phyloP scores from a whole-genome alignment of 2,888 invertebrate genomes.

The Nasonovia ribisnigri region DNA sequence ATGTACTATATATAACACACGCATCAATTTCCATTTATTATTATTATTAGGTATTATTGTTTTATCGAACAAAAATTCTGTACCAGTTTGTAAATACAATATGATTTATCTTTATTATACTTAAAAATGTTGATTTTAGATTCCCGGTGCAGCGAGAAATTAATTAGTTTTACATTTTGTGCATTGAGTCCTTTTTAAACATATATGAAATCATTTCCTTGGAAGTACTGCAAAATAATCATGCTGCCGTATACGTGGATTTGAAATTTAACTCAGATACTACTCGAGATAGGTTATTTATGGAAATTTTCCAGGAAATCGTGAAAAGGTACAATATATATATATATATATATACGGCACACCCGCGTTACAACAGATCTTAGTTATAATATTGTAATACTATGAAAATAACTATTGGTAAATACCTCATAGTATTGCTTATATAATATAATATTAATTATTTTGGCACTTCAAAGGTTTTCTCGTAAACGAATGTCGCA shows the following conservation, averaged over 20 bases:
- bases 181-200: background rate
- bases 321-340: background rate
- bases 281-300: background rate
- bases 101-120: background rate
- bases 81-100: background rate
- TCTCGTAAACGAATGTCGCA: fast-evolving
- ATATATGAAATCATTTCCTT: background rate
- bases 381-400: background rate
- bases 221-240: background rate
- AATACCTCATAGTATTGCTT: background rate
- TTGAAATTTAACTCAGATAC: background rate
- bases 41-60: background rate
- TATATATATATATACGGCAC: background rate
- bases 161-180: background rate
- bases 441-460: no score
- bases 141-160: background rate
- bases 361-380: background rate
- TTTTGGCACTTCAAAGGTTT: background rate
- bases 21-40: background rate
- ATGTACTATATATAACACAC: background rate
- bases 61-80: background rate
- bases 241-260: background rate
- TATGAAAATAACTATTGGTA: background rate
- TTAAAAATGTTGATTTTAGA: background rate
- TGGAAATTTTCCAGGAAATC: background rate